Evolutionary conservation across 2,797 vertebrate genomes (phyloP).

Genomic region (Pampus argenteus): DNA sequence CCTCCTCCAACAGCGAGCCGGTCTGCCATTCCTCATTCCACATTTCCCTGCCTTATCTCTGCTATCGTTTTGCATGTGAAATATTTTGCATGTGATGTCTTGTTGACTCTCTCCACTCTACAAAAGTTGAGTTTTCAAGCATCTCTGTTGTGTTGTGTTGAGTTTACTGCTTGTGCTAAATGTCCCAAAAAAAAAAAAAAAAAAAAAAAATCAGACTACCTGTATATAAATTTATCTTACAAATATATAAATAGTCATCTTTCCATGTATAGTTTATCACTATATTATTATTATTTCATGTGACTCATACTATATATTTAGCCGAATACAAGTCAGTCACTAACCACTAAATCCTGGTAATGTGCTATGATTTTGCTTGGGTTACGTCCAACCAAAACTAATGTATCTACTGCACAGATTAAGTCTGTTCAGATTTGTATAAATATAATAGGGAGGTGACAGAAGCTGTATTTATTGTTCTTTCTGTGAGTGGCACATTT

Average conservation of each 20-base stretch:
- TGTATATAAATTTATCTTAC: constrained; percentile 11
- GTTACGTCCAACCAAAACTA: neutral
- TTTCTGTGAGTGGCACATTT: neutral
- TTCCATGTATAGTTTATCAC: neutral
- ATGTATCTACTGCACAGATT: constrained; percentile 8
- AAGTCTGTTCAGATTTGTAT: neutral
- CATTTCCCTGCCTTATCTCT: constrained; percentile 25
- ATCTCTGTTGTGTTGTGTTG: constrained; percentile 18
- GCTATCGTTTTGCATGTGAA: constrained; percentile 20
- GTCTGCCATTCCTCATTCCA: constrained; percentile 7
- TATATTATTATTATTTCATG: neutral
- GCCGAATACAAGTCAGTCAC: neutral
- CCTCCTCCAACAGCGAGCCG: neutral
- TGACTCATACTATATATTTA: constrained; percentile 1
- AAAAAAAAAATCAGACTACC: neutral
- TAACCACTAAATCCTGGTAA: neutral
- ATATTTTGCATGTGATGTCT: constrained; percentile 34
- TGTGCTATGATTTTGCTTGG: neutral
- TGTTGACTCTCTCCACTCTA: neutral
- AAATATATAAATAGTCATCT: neutral
- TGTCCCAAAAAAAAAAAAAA: constrained; percentile 15
- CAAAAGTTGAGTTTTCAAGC: constrained; percentile 3
- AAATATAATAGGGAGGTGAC: neutral
- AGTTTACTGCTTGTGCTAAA: constrained; percentile 14
- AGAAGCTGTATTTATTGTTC: neutral